Conservation (phyloP, 2,888 invertebrate genomes). For the Aphodius granarius region DNA sequence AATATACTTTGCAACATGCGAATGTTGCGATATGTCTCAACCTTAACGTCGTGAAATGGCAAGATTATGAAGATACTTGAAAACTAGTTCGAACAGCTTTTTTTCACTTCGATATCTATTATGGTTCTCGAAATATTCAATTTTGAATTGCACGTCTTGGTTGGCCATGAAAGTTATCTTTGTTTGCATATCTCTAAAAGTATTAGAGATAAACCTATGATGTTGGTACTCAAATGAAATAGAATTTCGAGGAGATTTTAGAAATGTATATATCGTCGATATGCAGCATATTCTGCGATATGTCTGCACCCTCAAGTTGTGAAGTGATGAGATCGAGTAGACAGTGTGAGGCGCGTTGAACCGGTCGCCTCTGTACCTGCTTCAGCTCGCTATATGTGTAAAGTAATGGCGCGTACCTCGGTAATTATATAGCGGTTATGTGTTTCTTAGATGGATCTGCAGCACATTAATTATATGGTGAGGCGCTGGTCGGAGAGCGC, state of each 20-base stretch:
- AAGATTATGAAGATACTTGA: background rate
- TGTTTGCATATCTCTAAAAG: background rate
- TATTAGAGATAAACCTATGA: background rate
- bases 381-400: background rate
- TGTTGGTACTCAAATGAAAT: background rate
- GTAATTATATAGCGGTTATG: background rate
- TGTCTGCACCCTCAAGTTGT: background rate
- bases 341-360: background rate
- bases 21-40: no score
- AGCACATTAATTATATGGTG: background rate
- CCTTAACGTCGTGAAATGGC: no score
- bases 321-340: background rate
- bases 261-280: background rate
- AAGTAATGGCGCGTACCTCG: background rate
- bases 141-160: background rate
- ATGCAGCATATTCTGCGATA: background rate
- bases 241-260: background rate
- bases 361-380: background rate
- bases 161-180: background rate
- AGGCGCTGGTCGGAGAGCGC: background rate
- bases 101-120: background rate
- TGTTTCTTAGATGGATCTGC: background rate
- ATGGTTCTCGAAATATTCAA: background rate
- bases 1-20: no score
- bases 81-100: background rate